A percentile compares a stretch with the other conserved stretches of the same genome.
Conservation (phyloP, 1,140 invertebrate genomes). For the Elymnias hypermnestra region DNA sequence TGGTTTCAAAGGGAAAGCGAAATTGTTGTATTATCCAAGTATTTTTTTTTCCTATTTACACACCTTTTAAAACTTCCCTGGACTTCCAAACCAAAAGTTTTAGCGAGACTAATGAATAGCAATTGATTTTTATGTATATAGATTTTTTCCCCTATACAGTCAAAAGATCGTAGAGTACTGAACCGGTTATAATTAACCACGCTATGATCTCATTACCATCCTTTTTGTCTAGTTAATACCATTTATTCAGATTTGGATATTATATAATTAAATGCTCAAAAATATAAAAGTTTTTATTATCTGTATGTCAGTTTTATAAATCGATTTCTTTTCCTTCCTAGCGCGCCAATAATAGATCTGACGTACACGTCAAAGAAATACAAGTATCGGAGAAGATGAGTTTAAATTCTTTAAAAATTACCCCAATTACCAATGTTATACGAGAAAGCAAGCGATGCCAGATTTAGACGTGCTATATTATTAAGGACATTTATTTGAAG, state of each 20-base stretch:
- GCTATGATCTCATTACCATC: conserved; percentile 1
- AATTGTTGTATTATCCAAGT: no score
- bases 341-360: conserved; percentile 68
- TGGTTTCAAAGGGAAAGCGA: no score
- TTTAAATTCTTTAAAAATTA: conserved; percentile 18
- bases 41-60: no score
- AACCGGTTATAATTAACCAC: background rate
- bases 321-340: conserved; percentile 54
- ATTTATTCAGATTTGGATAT: background rate
- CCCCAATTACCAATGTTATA: conserved; percentile 19
- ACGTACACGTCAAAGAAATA: conserved; percentile 62
- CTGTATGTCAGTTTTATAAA: conserved; percentile 23
- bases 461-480: conserved; percentile 48
- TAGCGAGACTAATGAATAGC: no score
- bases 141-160: background rate
- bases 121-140: background rate
- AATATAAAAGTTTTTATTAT: background rate
- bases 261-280: background rate
- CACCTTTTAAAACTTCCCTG: no score
- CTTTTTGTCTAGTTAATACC: conserved; percentile 3
- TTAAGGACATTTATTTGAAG: conserved; percentile 45
- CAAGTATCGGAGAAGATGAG: conserved; percentile 67
- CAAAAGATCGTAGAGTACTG: background rate
- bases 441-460: conserved; percentile 29
- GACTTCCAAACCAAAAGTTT: no score